Conservation (phyloP, 2,888 invertebrate species). For the Drosophila tripunctata region DNA sequence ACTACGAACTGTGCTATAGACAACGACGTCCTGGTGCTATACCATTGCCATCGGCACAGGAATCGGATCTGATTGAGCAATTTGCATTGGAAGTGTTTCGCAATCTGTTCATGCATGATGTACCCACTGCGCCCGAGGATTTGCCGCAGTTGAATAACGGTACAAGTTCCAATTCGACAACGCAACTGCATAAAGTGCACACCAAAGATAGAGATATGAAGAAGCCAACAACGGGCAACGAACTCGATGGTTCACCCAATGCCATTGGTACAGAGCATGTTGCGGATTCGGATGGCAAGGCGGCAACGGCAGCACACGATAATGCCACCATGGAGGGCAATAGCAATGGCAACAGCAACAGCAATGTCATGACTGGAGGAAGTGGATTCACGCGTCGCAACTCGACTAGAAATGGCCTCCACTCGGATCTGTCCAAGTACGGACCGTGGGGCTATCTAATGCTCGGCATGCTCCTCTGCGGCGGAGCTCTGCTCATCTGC, state of each 20-base stretch:
- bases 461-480: conserved; percentile 89
- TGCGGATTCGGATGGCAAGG: conserved; percentile 29
- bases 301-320: too few species aligned
- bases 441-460: conserved; percentile 91
- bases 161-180: conserved; percentile 55
- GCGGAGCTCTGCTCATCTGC: conserved; percentile 89
- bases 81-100: conserved; percentile 83
- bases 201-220: conserved; percentile 70
- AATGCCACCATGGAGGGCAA: conserved; percentile 52
- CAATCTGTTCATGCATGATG: conserved; percentile 82
- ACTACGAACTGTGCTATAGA: conserved; percentile 82
- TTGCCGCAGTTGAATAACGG: conserved; percentile 18
- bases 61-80: conserved; percentile 82
- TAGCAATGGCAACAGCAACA: conserved; percentile 1
- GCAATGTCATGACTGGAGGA: conserved; percentile 39
- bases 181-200: conserved; percentile 71
- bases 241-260: conserved; percentile 54
- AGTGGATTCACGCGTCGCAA: conserved; percentile 78
- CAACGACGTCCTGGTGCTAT: conserved; percentile 75
- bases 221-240: conserved; percentile 48
- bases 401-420: conserved; percentile 83
- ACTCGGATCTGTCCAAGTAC: conserved; percentile 88
- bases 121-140: conserved; percentile 64
- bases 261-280: conserved; percentile 43
- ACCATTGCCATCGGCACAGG: conserved; percentile 74